These are phyloP conservation scores for Sprattus sprattus DNA, from an alignment of 2,113 vertebrate genomes.

Conservation along the genomic window DNA sequence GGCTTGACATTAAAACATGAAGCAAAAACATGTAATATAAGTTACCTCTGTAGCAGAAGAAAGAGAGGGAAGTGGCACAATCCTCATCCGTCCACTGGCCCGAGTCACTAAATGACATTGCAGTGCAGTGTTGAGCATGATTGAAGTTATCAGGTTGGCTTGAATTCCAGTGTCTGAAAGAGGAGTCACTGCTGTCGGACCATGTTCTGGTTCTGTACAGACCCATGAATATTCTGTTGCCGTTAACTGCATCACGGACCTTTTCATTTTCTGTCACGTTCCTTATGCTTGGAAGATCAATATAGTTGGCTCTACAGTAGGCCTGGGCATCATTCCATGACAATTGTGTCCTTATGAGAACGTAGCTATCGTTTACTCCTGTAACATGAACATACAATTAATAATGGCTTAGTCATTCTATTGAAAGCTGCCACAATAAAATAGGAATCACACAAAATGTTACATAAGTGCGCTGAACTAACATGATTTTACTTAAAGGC, in stretches of 20 bases:
- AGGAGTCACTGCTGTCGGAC: conserved; percentile 24
- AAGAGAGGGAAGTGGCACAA: neutral
- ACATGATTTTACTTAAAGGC: too few relatives aligned
- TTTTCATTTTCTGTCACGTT: conserved; percentile 28
- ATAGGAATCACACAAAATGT: too few relatives aligned
- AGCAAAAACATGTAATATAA: neutral
- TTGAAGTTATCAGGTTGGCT: neutral
- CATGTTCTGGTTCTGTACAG: conserved; percentile 32
- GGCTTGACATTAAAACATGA: neutral
- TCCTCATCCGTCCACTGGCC: neutral
- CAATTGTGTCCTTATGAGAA: neutral
- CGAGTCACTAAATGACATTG: neutral
- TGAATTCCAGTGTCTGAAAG: conserved; percentile 34
- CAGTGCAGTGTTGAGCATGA: neutral
- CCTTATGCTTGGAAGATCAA: neutral
- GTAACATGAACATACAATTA: neutral
- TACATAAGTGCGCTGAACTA: too few relatives aligned
- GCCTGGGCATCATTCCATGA: conserved; percentile 28
- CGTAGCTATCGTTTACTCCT: neutral
- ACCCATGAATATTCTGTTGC: neutral
- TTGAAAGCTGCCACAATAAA: too few relatives aligned
- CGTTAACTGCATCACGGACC: neutral
- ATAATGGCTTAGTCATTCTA: too few relatives aligned
- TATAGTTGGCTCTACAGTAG: neutral
- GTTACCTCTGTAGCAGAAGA: conserved; percentile 31